phyloP scores from a whole-genome alignment of 2,797 vertebrate genomes.

The Tympanoctomys barrerae region DNA sequence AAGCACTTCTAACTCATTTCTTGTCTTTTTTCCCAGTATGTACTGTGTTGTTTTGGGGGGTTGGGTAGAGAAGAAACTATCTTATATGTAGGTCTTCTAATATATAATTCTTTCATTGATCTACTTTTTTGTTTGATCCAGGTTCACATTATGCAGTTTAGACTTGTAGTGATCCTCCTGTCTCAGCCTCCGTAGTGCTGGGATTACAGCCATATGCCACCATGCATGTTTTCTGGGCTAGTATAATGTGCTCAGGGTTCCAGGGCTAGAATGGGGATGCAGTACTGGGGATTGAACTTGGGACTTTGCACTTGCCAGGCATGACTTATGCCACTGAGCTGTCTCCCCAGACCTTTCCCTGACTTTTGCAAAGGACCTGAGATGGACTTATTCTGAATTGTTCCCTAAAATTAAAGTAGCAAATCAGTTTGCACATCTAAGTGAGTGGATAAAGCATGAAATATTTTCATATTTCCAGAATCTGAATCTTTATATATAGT shows the following conservation, averaged over 20 bases:
- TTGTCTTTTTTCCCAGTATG: background rate
- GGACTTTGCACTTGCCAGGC: too few species aligned
- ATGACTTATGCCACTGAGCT: too few species aligned
- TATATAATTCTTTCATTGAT: background rate
- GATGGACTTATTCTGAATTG: background rate
- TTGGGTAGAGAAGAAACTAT: background rate
- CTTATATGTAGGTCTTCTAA: background rate
- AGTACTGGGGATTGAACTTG: too few species aligned
- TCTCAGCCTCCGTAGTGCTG: too few species aligned
- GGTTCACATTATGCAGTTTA: too few species aligned
- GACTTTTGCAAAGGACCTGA: slow-evolving; percentile 8
- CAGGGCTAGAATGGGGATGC: too few species aligned
- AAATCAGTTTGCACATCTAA: background rate
- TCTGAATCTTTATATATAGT: background rate
- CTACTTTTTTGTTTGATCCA: too few species aligned
- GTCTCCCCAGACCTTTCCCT: background rate
- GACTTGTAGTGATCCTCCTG: too few species aligned
- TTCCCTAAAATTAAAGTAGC: background rate
- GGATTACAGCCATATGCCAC: too few species aligned
- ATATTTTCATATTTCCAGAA: background rate
- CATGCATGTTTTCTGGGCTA: too few species aligned
- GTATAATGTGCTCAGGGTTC: too few species aligned
- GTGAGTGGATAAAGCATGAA: background rate
- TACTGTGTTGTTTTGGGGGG: background rate
- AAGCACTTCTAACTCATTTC: background rate